Percentiles rank a stretch among this genome's conserved stretches.
phyloP scores from a whole-genome alignment of 2,797 vertebrate genomes.

The Xyrichtys novacula region DNA sequence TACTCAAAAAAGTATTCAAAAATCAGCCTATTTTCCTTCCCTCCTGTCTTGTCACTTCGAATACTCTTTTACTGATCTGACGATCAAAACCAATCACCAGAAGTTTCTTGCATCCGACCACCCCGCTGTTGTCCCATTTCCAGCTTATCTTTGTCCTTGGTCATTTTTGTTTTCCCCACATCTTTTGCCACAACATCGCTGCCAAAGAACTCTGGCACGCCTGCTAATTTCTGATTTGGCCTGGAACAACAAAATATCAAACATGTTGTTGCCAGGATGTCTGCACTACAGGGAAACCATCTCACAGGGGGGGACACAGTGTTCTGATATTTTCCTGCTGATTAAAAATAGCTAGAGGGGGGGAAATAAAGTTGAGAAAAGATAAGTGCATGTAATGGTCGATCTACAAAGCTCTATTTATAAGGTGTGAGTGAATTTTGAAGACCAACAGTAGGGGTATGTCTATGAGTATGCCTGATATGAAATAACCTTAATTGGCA shows the following conservation, averaged over 20 bases:
- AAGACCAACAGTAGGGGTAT: constrained; percentile 35
- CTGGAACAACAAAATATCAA: constrained; percentile 67
- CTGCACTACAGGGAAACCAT: constrained; percentile 45
- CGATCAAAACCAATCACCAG: constrained; percentile 38
- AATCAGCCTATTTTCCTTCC: not conserved
- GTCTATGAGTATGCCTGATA: constrained; percentile 50
- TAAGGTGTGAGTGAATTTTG: constrained; percentile 18
- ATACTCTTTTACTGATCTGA: not conserved
- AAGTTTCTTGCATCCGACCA: constrained; percentile 12
- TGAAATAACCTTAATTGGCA: constrained; percentile 45
- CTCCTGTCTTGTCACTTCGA: not conserved
- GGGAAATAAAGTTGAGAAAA: constrained; percentile 13
- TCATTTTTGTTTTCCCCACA: constrained; percentile 25
- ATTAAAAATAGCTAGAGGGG: constrained; percentile 61
- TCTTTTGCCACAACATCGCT: constrained; percentile 50
- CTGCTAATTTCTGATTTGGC: constrained; percentile 71
- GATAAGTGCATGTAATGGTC: constrained; percentile 19
- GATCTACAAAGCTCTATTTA: constrained; percentile 49
- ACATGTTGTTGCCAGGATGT: constrained; percentile 52
- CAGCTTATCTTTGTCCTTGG: constrained; percentile 37
- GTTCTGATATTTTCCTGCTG: constrained; percentile 47
- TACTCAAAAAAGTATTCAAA: no score
- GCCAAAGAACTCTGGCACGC: constrained; percentile 60
- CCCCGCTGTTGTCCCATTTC: constrained; percentile 37
- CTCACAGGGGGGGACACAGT: constrained; percentile 52